Evolutionary conservation across 1,140 invertebrate species (phyloP), one percentile per base, ranked within the genome.

Genomic region (Trypoxylus dichotomus): DNA sequence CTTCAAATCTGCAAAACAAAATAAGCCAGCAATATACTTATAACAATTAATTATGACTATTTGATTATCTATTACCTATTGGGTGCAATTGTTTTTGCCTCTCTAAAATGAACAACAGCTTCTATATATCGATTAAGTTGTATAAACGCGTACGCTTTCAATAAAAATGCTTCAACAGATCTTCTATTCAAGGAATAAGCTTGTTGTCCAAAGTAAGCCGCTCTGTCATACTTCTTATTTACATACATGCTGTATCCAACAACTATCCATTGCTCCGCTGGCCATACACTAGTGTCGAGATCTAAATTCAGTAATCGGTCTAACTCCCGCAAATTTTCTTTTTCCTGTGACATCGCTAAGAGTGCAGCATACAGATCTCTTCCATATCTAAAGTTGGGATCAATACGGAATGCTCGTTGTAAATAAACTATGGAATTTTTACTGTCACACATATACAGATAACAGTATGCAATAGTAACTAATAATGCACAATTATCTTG

Each of bases 121-220:
- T 94, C 93, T 76, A 90, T 89, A 80, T 89, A 90, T 79, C 93
- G 93, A 83, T 93, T 94, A 71, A 94, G 85, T 79, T 94, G 91
- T 32, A 92, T 86, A 1, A 95, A 86, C 60, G 93, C 90, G 81
- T 89, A 89, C 1, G 93, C 94, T 84, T 94, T 93, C 7, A 95
- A 84, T 63, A 95, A 87, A 15, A 93, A 87, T 3, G 92, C 93
- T 84, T 95, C 93, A 15, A 94, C 88, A 85, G 90, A 90, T 68
- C 81, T 79, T 27, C 75, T 77, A 42, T 81, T 82, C 63, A 87
- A 76, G 3, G 83, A 73, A 76, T 85, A 87, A 3, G 88, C 87
- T 82, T 88, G 85, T 60, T 86, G 84, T 5, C 81, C 84, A 81
- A 86, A 86, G 80, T 85, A 86, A n/a, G 83, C 84, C 15, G 86